Base-by-base conservation (phyloP, 2,797 vertebrate species). In the Leptodactylus fallax region DNA sequence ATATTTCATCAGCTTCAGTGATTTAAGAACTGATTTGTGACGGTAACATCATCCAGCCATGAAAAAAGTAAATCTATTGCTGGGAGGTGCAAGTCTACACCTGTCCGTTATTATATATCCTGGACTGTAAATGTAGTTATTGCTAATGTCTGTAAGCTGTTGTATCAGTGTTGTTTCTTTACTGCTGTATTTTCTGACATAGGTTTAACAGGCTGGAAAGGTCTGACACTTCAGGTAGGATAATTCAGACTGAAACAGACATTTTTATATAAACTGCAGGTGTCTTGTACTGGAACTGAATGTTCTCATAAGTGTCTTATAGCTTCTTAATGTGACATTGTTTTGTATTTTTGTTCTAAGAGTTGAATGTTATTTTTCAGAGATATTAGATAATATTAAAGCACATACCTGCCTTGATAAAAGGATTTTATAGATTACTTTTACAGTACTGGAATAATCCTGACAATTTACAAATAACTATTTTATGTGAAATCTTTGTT, bases 1-100 rank as follows among this genome's bases (percentile, higher is more conserved):
- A 96, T 89, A 51, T 45, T 82, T 83, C 63, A 90, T 74, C 79
- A 81, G 85, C 74, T 85, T 58, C 36, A 56, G 36, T 80, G 90
- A 84, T 63, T 79, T 91, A 80, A 92, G 56, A 85, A 91, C 81
- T 58, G 88, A 91, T 90, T 90, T 93, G 90, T 49, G 69, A 55
- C 0, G 86, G 91, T 45, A 79, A 84, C 90, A 87, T 90, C 93
- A 91, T 25, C 27, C 79, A 74, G 87, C 36, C 36, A 19, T 91
- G 87, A 16, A 80, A 78, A 65, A 53, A 47, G 21, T 72, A 61
- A 65, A 88, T 58, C 82, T 85, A 78, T 69, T 85, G 77, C 45
- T 53, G 80, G 56, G 53, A 76, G 67, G 23, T 74, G 49, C 77
- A 55, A 79, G 55, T 67, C 21, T 83, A 88, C 51, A 83, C 51